Base-by-base conservation (phyloP, 2,888 invertebrate genomes). In the Eledona agricola region DNA sequence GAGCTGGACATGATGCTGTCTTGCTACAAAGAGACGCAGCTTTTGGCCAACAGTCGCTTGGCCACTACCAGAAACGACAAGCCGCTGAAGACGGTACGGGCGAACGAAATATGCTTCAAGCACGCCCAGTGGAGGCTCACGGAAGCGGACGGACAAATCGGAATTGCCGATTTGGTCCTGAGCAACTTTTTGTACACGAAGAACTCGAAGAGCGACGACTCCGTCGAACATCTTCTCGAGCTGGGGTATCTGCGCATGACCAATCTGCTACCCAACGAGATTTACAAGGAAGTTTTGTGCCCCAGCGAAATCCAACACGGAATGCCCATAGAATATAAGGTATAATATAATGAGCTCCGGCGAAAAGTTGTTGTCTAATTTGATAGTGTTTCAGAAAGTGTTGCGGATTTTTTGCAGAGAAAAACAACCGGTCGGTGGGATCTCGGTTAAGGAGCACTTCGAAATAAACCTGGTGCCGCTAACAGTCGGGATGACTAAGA, bases 71-170 rank as follows among this genome's bases (percentile, higher is more conserved):
- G 84, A 6, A 84, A 83, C 20, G 84, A 89, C 71, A 87, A 87
- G 67, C 85, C 87, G 1, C 83, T 89, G 13, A 85, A 88, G 0
- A 87, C 89, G 40, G 90, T 93, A 13, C 81, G 96, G 19, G 86
- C 89, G 1, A 91, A 90, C 65, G 94, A 98, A 79, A 97, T 99
- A 67, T 98, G 96, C 77, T 99, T 99, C 77, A 96, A 97, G 77
- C 93, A 95, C 69, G 98, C 98, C 2, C 91, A 95, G 70, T 99
- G 99, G 99, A 78, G 97, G 22, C 83, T 99, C 59, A 99, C 98
- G 0, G 97, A 99, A 74, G 89, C 91, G 0, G 98, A 99, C 77
- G 99, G 99, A 0, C 98, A 97, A 77, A 87, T 98, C 43, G 97
- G 97, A 51, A 94, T 99, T 59, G 94, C 98, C 0, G 97, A 99